These are phyloP conservation scores for Elachura formosa DNA, from an alignment of 2,113 vertebrate genomes.

Conservation along the genomic window DNA sequence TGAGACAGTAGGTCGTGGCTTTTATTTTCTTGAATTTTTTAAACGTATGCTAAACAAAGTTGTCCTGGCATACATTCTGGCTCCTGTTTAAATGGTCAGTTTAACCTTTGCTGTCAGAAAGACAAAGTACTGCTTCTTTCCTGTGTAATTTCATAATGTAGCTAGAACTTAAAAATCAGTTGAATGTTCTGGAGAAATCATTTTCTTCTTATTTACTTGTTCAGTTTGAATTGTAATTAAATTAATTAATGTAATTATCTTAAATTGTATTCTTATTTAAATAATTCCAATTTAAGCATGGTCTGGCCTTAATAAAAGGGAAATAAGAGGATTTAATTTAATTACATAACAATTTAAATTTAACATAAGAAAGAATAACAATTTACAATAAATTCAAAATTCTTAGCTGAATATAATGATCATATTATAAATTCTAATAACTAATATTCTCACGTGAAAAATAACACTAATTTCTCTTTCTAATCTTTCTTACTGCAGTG, in stretches of 20 bases:
- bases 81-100: not conserved
- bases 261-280: not conserved
- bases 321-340: not conserved
- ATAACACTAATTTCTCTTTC: not conserved
- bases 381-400: not conserved
- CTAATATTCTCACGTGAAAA: not conserved
- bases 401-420: not conserved
- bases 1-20: not conserved
- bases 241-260: too few species aligned
- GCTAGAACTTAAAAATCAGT: not conserved
- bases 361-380: not conserved
- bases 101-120: constrained; percentile 51
- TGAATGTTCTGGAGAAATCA: not conserved
- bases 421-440: not conserved
- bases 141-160: not conserved
- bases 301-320: not conserved
- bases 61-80: not conserved
- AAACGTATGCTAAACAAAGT: not conserved
- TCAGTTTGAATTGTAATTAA: not conserved
- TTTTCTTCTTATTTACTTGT: not conserved
- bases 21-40: not conserved
- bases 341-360: not conserved
- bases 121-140: constrained; percentile 4
- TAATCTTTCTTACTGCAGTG: not conserved
- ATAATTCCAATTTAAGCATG: not conserved